Percentiles rank a stretch among this genome's conserved stretches.
Conservation (phyloP, 2,113 vertebrate genomes). For the Salminus brasiliensis region DNA sequence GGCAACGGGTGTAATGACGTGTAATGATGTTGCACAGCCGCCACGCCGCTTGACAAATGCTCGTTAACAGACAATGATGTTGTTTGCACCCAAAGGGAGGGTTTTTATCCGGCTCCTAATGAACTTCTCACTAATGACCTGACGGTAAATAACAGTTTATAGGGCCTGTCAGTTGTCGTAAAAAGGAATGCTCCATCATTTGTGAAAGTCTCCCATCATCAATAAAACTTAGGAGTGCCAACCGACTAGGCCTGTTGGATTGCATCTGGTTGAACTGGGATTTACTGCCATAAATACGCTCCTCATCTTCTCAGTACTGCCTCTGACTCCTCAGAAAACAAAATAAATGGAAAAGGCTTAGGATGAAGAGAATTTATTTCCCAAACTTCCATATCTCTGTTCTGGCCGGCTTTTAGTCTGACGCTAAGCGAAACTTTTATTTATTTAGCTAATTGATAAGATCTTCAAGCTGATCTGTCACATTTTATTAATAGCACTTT, state of each 20-base stretch:
- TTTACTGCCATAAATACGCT: background rate
- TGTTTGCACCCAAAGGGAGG: constrained; percentile 45
- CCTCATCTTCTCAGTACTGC: too few relatives aligned
- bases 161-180: constrained; percentile 15
- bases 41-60: constrained; percentile 51
- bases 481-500: constrained; percentile 28
- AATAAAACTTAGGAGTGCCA: background rate
- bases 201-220: background rate
- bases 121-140: constrained; percentile 50
- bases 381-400: background rate
- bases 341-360: background rate
- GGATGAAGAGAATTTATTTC: background rate
- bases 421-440: background rate
- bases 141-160: constrained; percentile 46
- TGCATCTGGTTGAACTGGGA: background rate
- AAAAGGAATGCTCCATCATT: constrained; percentile 9
- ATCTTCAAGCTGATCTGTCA: constrained; percentile 30
- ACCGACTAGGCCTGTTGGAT: background rate
- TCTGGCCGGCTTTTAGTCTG: background rate
- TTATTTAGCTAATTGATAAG: constrained; percentile 26
- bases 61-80: constrained; percentile 50
- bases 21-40: constrained; percentile 51
- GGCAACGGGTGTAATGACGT: constrained; percentile 50
- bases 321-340: background rate
- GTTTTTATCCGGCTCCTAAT: constrained; percentile 44